A percentile compares a stretch with the other conserved stretches of the same genome.
These are phyloP conservation scores for Callyntrura guangdongensis DNA, from an alignment of 2,888 invertebrate species.

Conservation along the genomic window DNA sequence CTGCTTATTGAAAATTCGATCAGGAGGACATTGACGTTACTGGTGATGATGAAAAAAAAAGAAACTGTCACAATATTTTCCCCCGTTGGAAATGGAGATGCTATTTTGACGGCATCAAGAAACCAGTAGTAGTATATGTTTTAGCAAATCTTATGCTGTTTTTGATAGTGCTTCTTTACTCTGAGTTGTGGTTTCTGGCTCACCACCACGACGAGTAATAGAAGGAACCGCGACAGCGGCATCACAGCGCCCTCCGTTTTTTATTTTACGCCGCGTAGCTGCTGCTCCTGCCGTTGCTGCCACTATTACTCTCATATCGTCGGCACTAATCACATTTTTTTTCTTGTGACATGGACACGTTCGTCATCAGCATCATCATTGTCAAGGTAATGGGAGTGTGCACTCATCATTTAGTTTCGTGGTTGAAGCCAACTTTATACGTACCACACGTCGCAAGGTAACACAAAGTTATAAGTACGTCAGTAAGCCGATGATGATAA, in stretches of 20 bases:
- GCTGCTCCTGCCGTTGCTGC: neutral
- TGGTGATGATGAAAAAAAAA: slow-evolving; percentile 9
- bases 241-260: slow-evolving; percentile 23
- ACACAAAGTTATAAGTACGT: neutral
- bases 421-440: neutral
- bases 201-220: neutral
- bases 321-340: slow-evolving; percentile 37
- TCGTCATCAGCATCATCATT: slow-evolving; percentile 52
- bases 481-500: too few species aligned
- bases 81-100: neutral
- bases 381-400: slow-evolving; percentile 58
- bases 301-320: too few species aligned
- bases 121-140: too few species aligned
- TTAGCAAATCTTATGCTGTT: too few species aligned
- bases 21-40: neutral
- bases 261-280: neutral
- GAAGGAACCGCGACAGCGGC: slow-evolving; percentile 6
- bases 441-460: too few species aligned
- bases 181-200: neutral
- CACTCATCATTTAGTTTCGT: slow-evolving; percentile 37
- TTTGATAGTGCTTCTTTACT: neutral
- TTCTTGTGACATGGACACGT: slow-evolving; percentile 43
- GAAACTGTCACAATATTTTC: slow-evolving; percentile 13
- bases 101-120: neutral
- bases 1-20: neutral